Base-by-base conservation (phyloP, 1,140 invertebrate genomes). In the Drosophila leontia region DNA sequence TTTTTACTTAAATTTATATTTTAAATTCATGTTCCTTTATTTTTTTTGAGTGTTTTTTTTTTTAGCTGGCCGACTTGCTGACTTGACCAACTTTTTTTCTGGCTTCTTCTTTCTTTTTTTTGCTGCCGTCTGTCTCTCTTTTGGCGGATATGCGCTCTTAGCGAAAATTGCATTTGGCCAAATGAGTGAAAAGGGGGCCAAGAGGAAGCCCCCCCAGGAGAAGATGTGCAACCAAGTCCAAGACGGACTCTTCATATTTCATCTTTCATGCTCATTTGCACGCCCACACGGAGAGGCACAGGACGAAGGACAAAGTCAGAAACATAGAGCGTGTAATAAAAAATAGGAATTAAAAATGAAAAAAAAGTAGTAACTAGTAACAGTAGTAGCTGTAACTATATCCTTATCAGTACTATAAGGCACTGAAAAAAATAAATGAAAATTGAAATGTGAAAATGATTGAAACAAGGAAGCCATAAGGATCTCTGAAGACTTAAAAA, bases 241-340 rank as follows among this genome's bases (percentile, higher is more conserved):
- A 64, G 69, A 63, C 83, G 55, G 70, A 58, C 80, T 90, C 83
- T 84, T 91, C 88, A 91, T 91, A 91, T 91, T 88, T 91, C 88
- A 91, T 88, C 78, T 74, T 85, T 82, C 85, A 88, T 84, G 77
- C 86, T 86, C 82, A 91, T 85, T 83, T 78, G 77, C 82, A 86
- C 78, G 41, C 8, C 26, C 60, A 56, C 59, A 7, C 57, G 35
- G 23, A 26, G 29, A 17, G 37, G 39, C 7, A 2, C 42, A 35
- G 41, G 50, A 17, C 7, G 29, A 11, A 42, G 62, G 80, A 84
- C 76, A 77, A 84, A 68, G 48, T 37, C 12, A 26, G 17, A 48
- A 45, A 62, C 42, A 45, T 70, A 71, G 59, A 53, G 65, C 51
- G 37, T 63, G 81, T 80, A 80, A 85, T 85, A 78, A 85, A 81